Base-by-base conservation (phyloP, 2,888 invertebrate species). In the Ophion ellenae region DNA sequence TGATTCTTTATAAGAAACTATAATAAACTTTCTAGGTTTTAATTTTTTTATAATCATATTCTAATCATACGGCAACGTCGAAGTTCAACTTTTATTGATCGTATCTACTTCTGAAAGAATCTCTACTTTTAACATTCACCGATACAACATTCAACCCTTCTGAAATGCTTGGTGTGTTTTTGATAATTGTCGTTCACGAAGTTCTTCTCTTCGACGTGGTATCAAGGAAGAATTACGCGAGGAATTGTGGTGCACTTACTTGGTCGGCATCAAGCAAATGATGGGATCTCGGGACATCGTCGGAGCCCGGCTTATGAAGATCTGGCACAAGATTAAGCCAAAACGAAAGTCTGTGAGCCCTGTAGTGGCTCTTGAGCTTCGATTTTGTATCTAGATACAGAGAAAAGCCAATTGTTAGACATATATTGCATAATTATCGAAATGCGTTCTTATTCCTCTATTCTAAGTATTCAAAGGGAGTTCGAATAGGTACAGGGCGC, bases 241-340 rank as follows among this genome's bases (percentile, higher is more conserved):
- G 10, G 53, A 57, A 17, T 57, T 57, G 11, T 57, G 11, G 11
- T 11, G 59, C 24, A 20, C 63, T 84, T 88, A 94, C 91, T 94
- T 94, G 93, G 92, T 97, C 97, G 89, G 97, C 96, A 86, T 96
- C 96, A 1, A 99, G 95, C 88, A 97, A 96, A 93, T 99, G 98
- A 94, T 98, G 98, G 0, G 97, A 96, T 66, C 96, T 95, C 40
- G 97, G 97, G 4, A 98, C 97, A 90, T 98, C 97, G 90, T 97
- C 97, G 9, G 97, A 97, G 9, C 98, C 98, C 0, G 98, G 97
- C 89, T 97, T 97, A 92, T 98, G 98, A 45, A 98, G 95, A 92
- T 99, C 98, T 53, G 99, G 99, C 83, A 99, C 98, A 75, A 99
- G 95, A 92, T 99, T 98, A 83, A 99, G 94, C 99, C 99, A 99